Evolutionary conservation across 2,113 vertebrate species (phyloP).

Genomic region (Pagrus major): DNA sequence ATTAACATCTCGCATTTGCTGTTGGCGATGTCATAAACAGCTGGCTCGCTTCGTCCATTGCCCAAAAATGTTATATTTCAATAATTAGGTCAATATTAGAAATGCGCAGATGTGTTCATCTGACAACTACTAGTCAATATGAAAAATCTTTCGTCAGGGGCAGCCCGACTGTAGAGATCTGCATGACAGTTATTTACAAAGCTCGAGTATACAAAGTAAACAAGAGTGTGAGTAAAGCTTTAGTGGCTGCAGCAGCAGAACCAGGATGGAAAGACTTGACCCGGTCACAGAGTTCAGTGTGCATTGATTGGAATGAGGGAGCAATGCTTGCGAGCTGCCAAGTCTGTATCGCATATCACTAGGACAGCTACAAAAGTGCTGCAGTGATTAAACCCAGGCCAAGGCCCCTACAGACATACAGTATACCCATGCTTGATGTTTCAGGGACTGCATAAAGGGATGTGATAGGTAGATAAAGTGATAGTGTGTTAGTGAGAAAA

Average conservation of each 20-base stretch:
- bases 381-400: constrained; percentile 40
- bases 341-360: constrained; percentile 45
- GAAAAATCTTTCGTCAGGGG: no score
- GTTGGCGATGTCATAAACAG: no score
- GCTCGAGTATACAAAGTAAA: not conserved
- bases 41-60: no score
- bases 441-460: not conserved
- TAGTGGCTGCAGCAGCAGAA: constrained; percentile 8
- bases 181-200: not conserved
- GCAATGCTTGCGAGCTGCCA: constrained; percentile 26
- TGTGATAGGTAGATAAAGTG: no score
- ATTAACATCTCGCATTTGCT: no score
- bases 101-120: no score
- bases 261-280: constrained; percentile 12
- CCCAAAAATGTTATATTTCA: no score
- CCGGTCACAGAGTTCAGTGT: constrained; percentile 16
- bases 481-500: not conserved
- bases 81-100: no score
- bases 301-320: constrained; percentile 49
- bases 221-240: constrained; percentile 2
- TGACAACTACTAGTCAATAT: no score
- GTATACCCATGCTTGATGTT: not conserved
- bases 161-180: not conserved
- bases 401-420: not conserved
- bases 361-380: constrained; percentile 51